phyloP scores from a whole-genome alignment of 2,888 invertebrate species.

The Melieria crassipennis region DNA sequence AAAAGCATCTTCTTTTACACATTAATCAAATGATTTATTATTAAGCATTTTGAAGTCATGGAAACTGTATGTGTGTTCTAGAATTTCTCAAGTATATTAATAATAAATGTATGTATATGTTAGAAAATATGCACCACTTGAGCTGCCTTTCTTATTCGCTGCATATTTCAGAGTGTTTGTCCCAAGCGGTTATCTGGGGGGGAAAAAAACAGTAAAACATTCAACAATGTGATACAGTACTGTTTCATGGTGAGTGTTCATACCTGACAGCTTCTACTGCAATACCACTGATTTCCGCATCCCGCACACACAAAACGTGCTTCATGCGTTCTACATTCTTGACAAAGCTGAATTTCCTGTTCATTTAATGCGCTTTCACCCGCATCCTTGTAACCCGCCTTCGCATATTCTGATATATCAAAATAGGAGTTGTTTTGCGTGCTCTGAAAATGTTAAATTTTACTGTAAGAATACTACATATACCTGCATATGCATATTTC shows the following conservation, averaged over 20 bases:
- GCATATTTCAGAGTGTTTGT: conserved; percentile 44
- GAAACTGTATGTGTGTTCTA: too few relatives aligned
- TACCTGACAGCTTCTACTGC: conserved; percentile 93
- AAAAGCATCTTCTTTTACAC: background rate
- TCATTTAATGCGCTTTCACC: background rate
- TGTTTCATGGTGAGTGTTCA: conserved; percentile 37
- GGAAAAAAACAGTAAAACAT: conserved; percentile 7
- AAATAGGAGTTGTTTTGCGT: conserved; percentile 16
- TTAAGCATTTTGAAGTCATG: too few relatives aligned
- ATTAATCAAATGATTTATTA: too few relatives aligned
- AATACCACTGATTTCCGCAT: conserved; percentile 94
- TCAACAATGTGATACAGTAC: conserved; percentile 11
- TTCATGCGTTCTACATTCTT: conserved; percentile 83
- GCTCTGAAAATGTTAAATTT: conserved; percentile 10
- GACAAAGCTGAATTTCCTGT: conserved; percentile 73
- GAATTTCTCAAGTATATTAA: too few relatives aligned
- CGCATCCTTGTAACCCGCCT: conserved; percentile 10
- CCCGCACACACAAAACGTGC: conserved; percentile 91
- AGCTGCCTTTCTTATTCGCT: conserved; percentile 35
- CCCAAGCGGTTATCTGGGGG: conserved; percentile 46
- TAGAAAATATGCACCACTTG: too few relatives aligned
- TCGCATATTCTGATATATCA: conserved; percentile 17
- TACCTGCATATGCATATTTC: background rate
- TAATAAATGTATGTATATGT: too few relatives aligned
- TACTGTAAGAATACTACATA: too few relatives aligned